Percentiles rank a stretch among this genome's conserved stretches.
phyloP scores from a whole-genome alignment of 2,888 invertebrate genomes.

The Netelia inedita region DNA sequence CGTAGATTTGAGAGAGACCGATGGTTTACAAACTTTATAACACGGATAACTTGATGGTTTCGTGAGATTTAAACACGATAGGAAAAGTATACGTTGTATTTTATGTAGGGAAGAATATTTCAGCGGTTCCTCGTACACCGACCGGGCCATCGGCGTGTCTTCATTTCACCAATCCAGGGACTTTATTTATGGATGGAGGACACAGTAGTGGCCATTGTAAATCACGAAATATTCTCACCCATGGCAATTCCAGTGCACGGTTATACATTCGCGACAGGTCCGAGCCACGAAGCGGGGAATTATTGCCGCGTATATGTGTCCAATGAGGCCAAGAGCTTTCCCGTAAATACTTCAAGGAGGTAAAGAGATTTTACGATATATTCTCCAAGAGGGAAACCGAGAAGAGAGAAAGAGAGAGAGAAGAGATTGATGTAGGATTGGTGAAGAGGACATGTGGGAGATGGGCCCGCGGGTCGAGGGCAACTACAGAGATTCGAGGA shows the following conservation, averaged over 20 bases:
- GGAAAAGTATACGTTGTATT: too few relatives aligned
- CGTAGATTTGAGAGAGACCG: too few relatives aligned
- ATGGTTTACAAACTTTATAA: too few relatives aligned
- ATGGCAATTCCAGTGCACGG: neutral
- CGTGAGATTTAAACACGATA: too few relatives aligned
- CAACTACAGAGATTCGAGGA: slow-evolving; percentile 69
- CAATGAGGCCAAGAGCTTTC: slow-evolving; percentile 71
- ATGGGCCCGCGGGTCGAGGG: slow-evolving; percentile 64
- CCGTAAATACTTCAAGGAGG: slow-evolving; percentile 68
- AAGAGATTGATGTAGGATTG: slow-evolving; percentile 25
- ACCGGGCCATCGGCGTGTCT: too few relatives aligned
- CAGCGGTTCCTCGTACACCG: too few relatives aligned
- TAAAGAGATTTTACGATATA: slow-evolving; percentile 69
- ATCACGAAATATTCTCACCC: too few relatives aligned
- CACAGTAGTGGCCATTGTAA: too few relatives aligned
- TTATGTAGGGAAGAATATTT: too few relatives aligned
- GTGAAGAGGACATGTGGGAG: slow-evolving; percentile 42
- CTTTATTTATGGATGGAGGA: too few relatives aligned
- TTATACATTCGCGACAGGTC: neutral
- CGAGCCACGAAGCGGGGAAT: slow-evolving; percentile 45
- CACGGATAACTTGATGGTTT: too few relatives aligned
- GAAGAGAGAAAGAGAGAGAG: slow-evolving; percentile 41
- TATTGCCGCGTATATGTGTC: slow-evolving; percentile 11
- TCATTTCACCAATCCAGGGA: too few relatives aligned
- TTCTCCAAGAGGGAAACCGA: slow-evolving; percentile 16